These are phyloP conservation scores for Morone chrysops DNA, from an alignment of 2,113 vertebrate species.

Conservation along the genomic window DNA sequence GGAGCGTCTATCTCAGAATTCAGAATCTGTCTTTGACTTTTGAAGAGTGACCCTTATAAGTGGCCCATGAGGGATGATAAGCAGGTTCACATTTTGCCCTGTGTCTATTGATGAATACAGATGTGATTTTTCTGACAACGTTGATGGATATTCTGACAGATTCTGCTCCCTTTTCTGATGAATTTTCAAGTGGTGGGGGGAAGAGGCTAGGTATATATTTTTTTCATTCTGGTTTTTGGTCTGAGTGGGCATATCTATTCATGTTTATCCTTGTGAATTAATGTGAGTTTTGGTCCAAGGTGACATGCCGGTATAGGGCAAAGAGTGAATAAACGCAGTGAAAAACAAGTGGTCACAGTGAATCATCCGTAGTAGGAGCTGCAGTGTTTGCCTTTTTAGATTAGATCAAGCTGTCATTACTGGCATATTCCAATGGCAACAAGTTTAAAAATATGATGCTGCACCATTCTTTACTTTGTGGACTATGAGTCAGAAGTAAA, in stretches of 20 bases:
- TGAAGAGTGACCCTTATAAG: conserved; percentile 67
- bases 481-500: conserved; percentile 35
- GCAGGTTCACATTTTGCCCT: conserved; percentile 71
- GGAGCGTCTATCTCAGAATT: conserved; percentile 41
- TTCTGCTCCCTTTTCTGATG: conserved; percentile 50
- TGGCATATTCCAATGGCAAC: conserved; percentile 31
- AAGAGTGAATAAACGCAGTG: conserved; percentile 36
- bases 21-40: conserved; percentile 75
- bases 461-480: conserved; percentile 15
- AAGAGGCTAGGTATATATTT: background rate
- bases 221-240: conserved; percentile 2
- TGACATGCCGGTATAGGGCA: conserved; percentile 12
- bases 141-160: conserved; percentile 76
- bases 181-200: conserved; percentile 45
- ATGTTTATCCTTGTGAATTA: conserved; percentile 46
- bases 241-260: conserved; percentile 14
- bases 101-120: conserved; percentile 71
- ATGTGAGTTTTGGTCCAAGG: conserved; percentile 45
- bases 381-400: conserved; percentile 30
- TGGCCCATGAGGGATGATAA: conserved; percentile 73
- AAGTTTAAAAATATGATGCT: conserved; percentile 36
- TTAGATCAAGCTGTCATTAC: conserved; percentile 36
- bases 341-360: conserved; percentile 30
- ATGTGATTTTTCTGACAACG: conserved; percentile 74
- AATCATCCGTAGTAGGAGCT: conserved; percentile 41